Evolutionary conservation across 2,113 vertebrate species (phyloP), one percentile per base, ranked within the genome.

Genomic region (Gobio gobio): DNA sequence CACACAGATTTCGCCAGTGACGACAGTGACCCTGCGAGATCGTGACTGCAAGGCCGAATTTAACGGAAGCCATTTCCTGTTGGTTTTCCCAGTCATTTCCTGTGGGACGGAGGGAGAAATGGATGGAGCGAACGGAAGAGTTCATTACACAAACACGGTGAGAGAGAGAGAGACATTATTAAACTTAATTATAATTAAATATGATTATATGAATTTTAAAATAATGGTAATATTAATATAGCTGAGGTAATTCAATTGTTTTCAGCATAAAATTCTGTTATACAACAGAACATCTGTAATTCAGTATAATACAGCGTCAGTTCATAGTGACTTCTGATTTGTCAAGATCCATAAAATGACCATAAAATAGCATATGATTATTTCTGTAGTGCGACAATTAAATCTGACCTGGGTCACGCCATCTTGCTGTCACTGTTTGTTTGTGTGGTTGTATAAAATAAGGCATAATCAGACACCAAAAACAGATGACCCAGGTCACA

Each of bases 21-120:
- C 89, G 6, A 85, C 87, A 0, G 89, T 95, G 80, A 95, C 93
- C 10, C 90, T 95, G 68, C 88, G 80, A 26, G 94, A 95, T 79
- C 90, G 85, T 4, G 49, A 83, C 2, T 95, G 95, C 91, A 89
- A 89, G 83, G 94, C 93, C 40, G 59, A 88, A 82, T 90, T 90
- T 56, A 95, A 95, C 14, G 91, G 90, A 81, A 95, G 90, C 81
- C 94, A 95, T 86, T 95, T 95, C 92, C 93, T 95, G 86, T 89
- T 95, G 88, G 90, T 87, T 75, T 93, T 94, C 73, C 93, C 94
- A 1, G 90, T 94, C 83, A 92, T 93, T 91, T 94, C 89, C 93
- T 95, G 95, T 82, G 92, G 93, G 56, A 95, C 95, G 0, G 92
- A 93, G 61, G 92, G 70, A 9, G 22, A 90, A 83, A 74, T 94